Conservation (phyloP, 2,797 vertebrate genomes). For the Siniperca obscura region DNA sequence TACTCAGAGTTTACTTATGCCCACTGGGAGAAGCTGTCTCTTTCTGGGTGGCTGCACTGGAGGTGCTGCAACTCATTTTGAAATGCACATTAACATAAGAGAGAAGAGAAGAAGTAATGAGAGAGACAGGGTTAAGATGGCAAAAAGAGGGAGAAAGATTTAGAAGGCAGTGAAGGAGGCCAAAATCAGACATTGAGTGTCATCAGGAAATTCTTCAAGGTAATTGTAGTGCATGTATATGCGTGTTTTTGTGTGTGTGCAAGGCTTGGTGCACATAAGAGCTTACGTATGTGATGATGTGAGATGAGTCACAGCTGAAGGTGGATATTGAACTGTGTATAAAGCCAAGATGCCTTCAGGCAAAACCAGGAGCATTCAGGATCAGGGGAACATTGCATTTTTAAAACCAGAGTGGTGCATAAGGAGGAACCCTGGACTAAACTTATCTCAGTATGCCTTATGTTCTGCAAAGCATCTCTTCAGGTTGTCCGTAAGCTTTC, state of each 20-base stretch:
- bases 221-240: constrained; percentile 20
- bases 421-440: constrained; percentile 15
- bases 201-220: constrained; percentile 32
- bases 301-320: constrained; percentile 64
- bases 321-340: constrained; percentile 51
- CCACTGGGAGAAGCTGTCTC: constrained; percentile 58
- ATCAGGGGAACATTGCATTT: constrained; percentile 40
- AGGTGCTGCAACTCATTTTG: constrained; percentile 62
- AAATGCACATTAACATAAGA: constrained; percentile 58
- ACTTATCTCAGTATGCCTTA: constrained; percentile 28
- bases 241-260: constrained; percentile 18
- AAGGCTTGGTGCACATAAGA: constrained; percentile 18
- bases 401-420: constrained; percentile 29
- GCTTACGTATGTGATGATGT: constrained; percentile 33
- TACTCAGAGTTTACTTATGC: constrained; percentile 17
- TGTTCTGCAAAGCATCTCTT: constrained; percentile 39
- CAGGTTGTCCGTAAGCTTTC: constrained; percentile 40
- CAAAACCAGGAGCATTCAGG: constrained; percentile 35
- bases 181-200: constrained; percentile 20
- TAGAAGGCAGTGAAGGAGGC: constrained; percentile 14
- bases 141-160: not conserved
- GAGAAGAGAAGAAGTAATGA: constrained; percentile 11
- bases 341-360: constrained; percentile 48
- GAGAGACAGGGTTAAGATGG: not conserved
- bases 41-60: constrained; percentile 63